phyloP scores from a whole-genome alignment of 2,888 invertebrate species.

The Tenthredo amoena region DNA sequence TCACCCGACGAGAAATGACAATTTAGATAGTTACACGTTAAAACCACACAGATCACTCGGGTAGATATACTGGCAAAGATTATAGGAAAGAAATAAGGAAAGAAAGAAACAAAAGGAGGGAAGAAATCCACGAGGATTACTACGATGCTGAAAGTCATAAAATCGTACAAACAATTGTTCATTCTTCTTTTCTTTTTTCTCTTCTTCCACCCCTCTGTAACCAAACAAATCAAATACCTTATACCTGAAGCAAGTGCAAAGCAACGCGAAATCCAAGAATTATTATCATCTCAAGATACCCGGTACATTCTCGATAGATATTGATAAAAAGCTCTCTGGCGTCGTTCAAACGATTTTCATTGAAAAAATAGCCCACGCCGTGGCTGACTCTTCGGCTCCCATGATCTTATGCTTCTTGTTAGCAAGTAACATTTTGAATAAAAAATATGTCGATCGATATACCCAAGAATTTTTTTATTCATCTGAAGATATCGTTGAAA shows the following conservation, averaged over 20 bases:
- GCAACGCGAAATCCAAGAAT: background rate
- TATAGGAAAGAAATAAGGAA: background rate
- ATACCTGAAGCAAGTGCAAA: constrained; percentile 27
- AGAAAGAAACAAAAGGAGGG: constrained; percentile 2
- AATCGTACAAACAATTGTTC: constrained; percentile 17
- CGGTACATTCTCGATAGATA: background rate
- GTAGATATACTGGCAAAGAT: constrained; percentile 40
- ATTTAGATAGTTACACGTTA: constrained; percentile 49
- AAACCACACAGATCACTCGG: constrained; percentile 47
- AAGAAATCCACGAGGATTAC: background rate
- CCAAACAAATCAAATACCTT: background rate
- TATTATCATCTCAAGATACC: background rate
- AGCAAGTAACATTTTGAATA: too few species aligned
- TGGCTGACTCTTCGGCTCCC: background rate
- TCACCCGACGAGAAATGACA: constrained; percentile 32
- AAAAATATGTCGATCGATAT: too few species aligned
- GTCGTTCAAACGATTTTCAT: too few species aligned
- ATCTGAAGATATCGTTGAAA: background rate
- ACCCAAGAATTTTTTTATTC: too few species aligned
- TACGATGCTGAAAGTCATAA: constrained; percentile 19
- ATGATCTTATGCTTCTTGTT: too few species aligned
- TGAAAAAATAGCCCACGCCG: too few species aligned
- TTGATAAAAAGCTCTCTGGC: background rate
- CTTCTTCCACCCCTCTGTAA: background rate
- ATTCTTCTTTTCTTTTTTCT: background rate